Evolutionary conservation across 2,888 invertebrate species (phyloP), one percentile per base, ranked within the genome.

Genomic region (Dynastes grantii): DNA sequence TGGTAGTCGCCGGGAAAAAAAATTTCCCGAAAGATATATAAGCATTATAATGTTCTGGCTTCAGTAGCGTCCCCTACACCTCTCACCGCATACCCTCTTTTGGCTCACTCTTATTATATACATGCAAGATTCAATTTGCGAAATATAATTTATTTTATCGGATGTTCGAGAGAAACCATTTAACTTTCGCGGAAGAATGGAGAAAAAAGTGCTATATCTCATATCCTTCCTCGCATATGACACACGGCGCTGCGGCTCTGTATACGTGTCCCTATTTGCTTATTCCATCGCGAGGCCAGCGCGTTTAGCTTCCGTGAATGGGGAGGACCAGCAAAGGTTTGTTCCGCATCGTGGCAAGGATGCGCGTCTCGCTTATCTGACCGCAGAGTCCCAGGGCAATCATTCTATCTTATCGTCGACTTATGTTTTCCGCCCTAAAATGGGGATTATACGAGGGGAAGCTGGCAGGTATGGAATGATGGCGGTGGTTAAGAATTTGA

Each of bases 61-160:
- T 29, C 22, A 8, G 27, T 55, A 4, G 5, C 61, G 61, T 29
- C 11, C 61, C 61, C 22, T 27, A 3, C 0, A 1, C n/a, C 16
- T 1, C 55, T 5, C 55, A n/a, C 29, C 9, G 5, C 61, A 22
- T 29, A 11, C 61, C 65, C 65, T 1, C 11, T 40, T 27, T 49
- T 49, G 11, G 22, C 11, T 9, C 61, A 2, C n/a, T 68, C 68
- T 68, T 68, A 68, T 68, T 68, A 68, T 68, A 68, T 68, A 68
- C 68, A 68, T 6, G 22, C 49, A 68, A 68, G 68, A 77, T 77
- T 77, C 77, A 77, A 77, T 77, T 77, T 77, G 77, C 37, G 77
- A 40, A 77, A 77, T 77, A 77, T 67, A 67, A 77, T 77, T 68
- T 68, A 77, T 77, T 77, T 77, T 68, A 68, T 68, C 68, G 49